Percentiles rank a stretch among this genome's conserved stretches.
Conservation (phyloP, 2,888 invertebrate species). For the Drosophila vallismaia region DNA sequence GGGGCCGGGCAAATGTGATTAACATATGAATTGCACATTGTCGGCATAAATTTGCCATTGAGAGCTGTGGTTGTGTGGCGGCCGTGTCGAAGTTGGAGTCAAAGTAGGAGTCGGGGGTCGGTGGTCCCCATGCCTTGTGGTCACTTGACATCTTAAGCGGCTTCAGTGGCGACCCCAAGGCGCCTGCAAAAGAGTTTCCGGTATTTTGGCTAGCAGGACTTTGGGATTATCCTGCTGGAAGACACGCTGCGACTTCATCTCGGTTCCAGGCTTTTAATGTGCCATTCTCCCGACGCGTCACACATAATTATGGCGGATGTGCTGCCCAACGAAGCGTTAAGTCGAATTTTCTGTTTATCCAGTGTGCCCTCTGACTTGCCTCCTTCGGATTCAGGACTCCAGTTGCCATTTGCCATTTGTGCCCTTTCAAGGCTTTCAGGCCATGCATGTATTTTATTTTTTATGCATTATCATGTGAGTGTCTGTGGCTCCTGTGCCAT, state of each 20-base stretch:
- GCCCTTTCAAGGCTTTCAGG: slow-evolving; percentile 61
- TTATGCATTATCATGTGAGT: slow-evolving; percentile 76
- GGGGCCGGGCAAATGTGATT: slow-evolving; percentile 59
- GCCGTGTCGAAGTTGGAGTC: not conserved
- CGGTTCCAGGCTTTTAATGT: slow-evolving; percentile 61
- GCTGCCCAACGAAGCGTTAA: slow-evolving; percentile 77
- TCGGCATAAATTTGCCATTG: slow-evolving; percentile 77
- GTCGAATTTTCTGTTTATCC: slow-evolving; percentile 70
- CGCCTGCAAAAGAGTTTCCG: slow-evolving; percentile 68
- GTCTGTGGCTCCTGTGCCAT: slow-evolving; percentile 11
- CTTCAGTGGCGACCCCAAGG: slow-evolving; percentile 63
- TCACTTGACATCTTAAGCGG: slow-evolving; percentile 75
- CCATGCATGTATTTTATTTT: slow-evolving; percentile 73
- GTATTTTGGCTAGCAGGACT: slow-evolving; percentile 37
- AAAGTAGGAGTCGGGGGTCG: too few relatives aligned
- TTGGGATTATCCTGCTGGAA: slow-evolving; percentile 43
- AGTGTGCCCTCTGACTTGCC: slow-evolving; percentile 17
- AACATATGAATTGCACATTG: slow-evolving; percentile 77
- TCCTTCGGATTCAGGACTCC: not conserved
- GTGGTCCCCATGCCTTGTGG: slow-evolving; percentile 44
- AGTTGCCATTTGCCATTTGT: slow-evolving; percentile 57
- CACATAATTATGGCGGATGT: slow-evolving; percentile 81
- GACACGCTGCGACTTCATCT: slow-evolving; percentile 21
- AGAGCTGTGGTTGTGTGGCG: slow-evolving; percentile 32
- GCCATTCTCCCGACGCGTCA: slow-evolving; percentile 73